phyloP scores from a whole-genome alignment of 1,140 invertebrate genomes.

The Triops cancriformis region DNA sequence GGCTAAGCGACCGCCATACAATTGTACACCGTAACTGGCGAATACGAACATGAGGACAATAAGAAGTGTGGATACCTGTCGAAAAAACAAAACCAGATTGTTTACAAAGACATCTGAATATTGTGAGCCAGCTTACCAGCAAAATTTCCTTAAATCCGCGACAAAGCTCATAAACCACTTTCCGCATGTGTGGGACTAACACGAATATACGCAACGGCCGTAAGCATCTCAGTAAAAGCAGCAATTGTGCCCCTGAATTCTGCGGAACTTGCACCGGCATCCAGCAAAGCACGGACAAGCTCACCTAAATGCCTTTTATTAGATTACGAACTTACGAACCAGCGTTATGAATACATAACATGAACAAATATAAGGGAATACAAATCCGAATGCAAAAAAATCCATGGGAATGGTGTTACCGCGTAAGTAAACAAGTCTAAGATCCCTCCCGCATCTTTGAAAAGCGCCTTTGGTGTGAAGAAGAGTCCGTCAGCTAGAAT shows the following conservation, averaged over 20 bases:
- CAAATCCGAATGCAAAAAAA: not conserved
- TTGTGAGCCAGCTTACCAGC: slow-evolving; percentile 53
- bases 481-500: slow-evolving; percentile 95
- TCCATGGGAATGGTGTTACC: slow-evolving; percentile 56
- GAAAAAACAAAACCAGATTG: slow-evolving; percentile 27
- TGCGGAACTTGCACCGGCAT: slow-evolving; percentile 87
- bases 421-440: slow-evolving; percentile 96
- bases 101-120: not conserved
- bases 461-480: slow-evolving; percentile 97
- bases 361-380: no score
- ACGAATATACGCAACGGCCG: slow-evolving; percentile 94
- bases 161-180: slow-evolving; percentile 97
- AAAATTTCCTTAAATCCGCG: slow-evolving; percentile 99
- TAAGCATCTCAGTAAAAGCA: slow-evolving; percentile 94
- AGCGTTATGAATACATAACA: no score
- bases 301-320: slow-evolving; percentile 54
- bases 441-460: slow-evolving; percentile 85
- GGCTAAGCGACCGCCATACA: slow-evolving; percentile 91
- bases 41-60: slow-evolving; percentile 99
- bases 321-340: not conserved
- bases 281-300: slow-evolving; percentile 89
- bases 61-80: slow-evolving; percentile 88
- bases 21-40: slow-evolving; percentile 95
- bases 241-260: slow-evolving; percentile 81
- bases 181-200: slow-evolving; percentile 96